Evolutionary conservation across 2,113 vertebrate genomes (phyloP).

Genomic region (Triplophysa siluroides): DNA sequence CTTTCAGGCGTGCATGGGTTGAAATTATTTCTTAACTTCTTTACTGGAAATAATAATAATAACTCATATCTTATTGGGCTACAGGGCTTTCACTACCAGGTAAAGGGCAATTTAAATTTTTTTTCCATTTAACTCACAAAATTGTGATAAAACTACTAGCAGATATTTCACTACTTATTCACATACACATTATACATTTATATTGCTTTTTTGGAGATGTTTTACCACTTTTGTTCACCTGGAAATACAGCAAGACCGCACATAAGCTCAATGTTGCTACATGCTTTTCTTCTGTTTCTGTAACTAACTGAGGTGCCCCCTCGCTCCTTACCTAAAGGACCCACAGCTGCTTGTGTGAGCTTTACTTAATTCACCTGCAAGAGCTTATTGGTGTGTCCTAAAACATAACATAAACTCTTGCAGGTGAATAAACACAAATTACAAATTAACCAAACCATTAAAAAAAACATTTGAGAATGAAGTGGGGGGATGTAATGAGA

Average conservation of each 20-base stretch:
- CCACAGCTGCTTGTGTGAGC: background rate
- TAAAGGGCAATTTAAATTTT: background rate
- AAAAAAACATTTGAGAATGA: slow-evolving; percentile 3
- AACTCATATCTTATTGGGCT: background rate
- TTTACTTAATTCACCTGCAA: slow-evolving; percentile 1
- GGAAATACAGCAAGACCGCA: slow-evolving; percentile 1
- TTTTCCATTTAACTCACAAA: slow-evolving; percentile 9
- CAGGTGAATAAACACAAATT: background rate
- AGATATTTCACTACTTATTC: slow-evolving; percentile 13
- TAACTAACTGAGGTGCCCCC: slow-evolving; percentile 11
- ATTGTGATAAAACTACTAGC: slow-evolving; percentile 21
- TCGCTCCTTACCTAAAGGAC: slow-evolving; percentile 5
- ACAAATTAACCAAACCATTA: too few species aligned
- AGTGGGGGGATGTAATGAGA: background rate
- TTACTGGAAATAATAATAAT: slow-evolving; percentile 8
- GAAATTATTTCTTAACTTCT: slow-evolving; percentile 23
- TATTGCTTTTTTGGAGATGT: slow-evolving; percentile 13
- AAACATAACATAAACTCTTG: background rate
- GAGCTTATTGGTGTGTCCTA: slow-evolving; percentile 3
- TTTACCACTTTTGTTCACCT: slow-evolving; percentile 16
- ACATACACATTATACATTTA: slow-evolving; percentile 23
- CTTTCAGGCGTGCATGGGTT: slow-evolving; percentile 23
- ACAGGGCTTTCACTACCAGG: slow-evolving; percentile 8
- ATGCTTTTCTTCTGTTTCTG: background rate
- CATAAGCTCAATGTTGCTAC: slow-evolving; percentile 16